These are phyloP conservation scores for Botrylloides violaceus DNA, from an alignment of 23 tunicate species.

Conservation along the genomic window DNA sequence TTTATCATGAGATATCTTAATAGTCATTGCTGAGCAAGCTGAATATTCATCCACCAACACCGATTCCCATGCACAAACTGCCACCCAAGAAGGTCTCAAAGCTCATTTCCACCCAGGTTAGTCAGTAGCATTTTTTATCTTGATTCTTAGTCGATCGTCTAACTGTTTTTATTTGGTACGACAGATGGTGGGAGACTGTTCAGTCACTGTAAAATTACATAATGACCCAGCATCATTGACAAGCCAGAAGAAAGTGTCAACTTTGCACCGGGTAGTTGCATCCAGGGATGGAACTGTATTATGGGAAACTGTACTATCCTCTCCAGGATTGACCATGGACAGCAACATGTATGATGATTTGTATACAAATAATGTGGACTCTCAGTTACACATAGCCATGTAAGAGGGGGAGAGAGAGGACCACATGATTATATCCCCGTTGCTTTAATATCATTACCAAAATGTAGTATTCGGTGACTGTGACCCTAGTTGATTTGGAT, in stretches of 20 bases:
- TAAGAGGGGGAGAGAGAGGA: too few relatives aligned
- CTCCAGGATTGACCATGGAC: conserved; percentile 34
- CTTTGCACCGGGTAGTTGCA: conserved; percentile 41
- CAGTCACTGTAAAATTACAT: conserved; percentile 3
- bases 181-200: not conserved
- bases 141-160: too few relatives aligned
- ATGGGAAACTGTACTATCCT: conserved; percentile 62
- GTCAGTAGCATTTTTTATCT: not conserved
- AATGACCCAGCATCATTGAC: conserved; percentile 5
- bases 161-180: too few relatives aligned
- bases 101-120: conserved; percentile 3
- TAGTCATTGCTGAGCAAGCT: conserved; percentile 3
- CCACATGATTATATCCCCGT: too few relatives aligned
- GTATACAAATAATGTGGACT: too few relatives aligned
- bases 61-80: conserved; percentile 5
- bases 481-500: too few relatives aligned
- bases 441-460: too few relatives aligned
- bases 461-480: too few relatives aligned
- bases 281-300: conserved; percentile 16
- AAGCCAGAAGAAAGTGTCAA: not conserved
- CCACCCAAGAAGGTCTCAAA: conserved; percentile 8
- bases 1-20: too few relatives aligned
- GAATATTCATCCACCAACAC: not conserved
- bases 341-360: conserved; percentile 61
- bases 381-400: too few relatives aligned